A percentile compares a stretch with the other conserved stretches of the same genome.
Conservation (phyloP, 1,140 invertebrate species). For the Chironomus striatipennis region DNA sequence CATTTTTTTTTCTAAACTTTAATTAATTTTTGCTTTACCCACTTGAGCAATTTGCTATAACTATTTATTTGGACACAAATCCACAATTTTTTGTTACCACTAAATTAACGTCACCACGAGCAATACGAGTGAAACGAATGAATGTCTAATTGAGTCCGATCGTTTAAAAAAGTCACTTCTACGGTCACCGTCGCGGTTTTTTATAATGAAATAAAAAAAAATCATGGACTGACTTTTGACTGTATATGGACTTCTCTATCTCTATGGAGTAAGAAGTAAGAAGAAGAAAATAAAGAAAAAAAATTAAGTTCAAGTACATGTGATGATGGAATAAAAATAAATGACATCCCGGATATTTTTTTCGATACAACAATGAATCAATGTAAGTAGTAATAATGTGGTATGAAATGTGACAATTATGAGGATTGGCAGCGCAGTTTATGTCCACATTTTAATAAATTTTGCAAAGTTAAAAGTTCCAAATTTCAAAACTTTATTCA, state of each 20-base stretch:
- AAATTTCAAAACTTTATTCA: too few species aligned
- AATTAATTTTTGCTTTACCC: too few species aligned
- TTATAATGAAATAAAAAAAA: neutral
- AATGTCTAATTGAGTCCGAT: neutral
- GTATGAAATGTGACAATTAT: too few species aligned
- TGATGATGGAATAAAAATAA: conserved; percentile 17
- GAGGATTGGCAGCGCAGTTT: too few species aligned
- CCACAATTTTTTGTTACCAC: too few species aligned
- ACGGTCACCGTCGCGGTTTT: conserved; percentile 4
- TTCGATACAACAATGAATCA: neutral
- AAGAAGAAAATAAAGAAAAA: neutral
- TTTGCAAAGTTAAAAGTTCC: too few species aligned
- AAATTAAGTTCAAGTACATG: conserved; percentile 5
- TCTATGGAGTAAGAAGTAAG: neutral
- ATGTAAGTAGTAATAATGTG: too few species aligned
- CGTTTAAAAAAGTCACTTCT: neutral
- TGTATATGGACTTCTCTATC: neutral
- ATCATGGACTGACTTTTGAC: neutral
- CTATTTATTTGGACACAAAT: too few species aligned
- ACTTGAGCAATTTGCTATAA: too few species aligned
- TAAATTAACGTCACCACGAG: conserved; percentile 4
- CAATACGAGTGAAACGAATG: neutral
- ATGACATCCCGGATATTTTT: conserved; percentile 23
- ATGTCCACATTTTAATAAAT: too few species aligned
- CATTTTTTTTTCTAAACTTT: too few species aligned